These are phyloP conservation scores for Taurulus bubalis DNA, from an alignment of 2,113 vertebrate species.

Conservation along the genomic window DNA sequence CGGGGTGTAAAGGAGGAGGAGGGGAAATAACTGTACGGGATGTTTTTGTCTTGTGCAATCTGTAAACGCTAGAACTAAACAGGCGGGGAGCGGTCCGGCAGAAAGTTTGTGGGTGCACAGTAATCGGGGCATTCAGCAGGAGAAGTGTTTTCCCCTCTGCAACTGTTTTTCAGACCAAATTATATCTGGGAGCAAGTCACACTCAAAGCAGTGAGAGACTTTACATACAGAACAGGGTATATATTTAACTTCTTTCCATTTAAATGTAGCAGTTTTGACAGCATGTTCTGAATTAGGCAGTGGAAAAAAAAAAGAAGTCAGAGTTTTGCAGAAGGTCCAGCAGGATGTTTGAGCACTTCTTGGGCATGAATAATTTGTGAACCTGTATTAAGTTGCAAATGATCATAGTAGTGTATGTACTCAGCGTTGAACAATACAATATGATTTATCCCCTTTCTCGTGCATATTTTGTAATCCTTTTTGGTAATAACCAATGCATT, in stretches of 20 bases:
- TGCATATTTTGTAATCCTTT: conserved; percentile 81
- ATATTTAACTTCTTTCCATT: conserved; percentile 35
- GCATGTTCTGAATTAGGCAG: conserved; percentile 18
- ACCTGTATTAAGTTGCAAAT: conserved; percentile 60
- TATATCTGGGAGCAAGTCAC: conserved; percentile 40
- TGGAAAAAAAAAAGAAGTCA: conserved; percentile 9
- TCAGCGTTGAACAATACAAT: conserved; percentile 71
- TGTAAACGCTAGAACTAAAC: conserved; percentile 52
- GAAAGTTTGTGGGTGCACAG: conserved; percentile 45
- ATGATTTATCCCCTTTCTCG: conserved; percentile 68
- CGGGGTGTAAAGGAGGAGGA: not conserved
- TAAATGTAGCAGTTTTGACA: conserved; percentile 14
- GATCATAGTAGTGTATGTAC: conserved; percentile 68
- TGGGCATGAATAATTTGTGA: conserved; percentile 61
- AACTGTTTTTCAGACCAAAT: conserved; percentile 56
- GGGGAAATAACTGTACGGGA: conserved; percentile 37
- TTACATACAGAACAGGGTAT: conserved; percentile 21
- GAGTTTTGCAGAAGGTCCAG: conserved; percentile 8
- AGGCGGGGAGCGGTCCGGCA: conserved; percentile 37
- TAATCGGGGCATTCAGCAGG: conserved; percentile 24
- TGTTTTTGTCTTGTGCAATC: conserved; percentile 59
- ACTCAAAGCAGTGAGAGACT: conserved; percentile 25
- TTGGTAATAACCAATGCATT: conserved; percentile 77
- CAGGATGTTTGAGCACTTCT: conserved; percentile 53
- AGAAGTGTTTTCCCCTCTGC: conserved; percentile 51